Evolutionary conservation across 2,888 invertebrate species (phyloP).

Genomic region (Caenorhabditis becei): DNA sequence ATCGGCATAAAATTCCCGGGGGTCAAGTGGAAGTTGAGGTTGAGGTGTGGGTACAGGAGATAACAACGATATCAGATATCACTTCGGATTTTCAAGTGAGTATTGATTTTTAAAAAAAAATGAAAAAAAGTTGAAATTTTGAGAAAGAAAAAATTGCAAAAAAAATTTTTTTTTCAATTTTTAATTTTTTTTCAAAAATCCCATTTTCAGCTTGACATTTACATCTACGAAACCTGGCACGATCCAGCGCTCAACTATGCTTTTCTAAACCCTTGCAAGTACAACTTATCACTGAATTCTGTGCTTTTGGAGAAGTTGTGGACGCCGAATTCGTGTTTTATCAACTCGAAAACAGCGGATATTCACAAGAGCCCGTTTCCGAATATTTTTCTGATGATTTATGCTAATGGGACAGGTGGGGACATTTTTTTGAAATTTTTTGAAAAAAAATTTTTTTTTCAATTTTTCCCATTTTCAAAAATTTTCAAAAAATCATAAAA

Average conservation of each 20-base stretch:
- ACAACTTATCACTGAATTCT: constrained; percentile 80
- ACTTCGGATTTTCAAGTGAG: constrained; percentile 80
- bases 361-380: constrained; percentile 81
- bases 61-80: constrained; percentile 81
- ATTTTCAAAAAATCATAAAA: no score
- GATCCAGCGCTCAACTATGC: constrained; percentile 80
- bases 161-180: no score
- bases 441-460: no score
- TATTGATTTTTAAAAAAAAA: no score
- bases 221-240: constrained; percentile 81
- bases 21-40: constrained; percentile 78
- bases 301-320: constrained; percentile 71
- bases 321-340: constrained; percentile 80
- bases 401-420: constrained; percentile 80
- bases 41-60: constrained; percentile 81
- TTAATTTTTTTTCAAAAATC: constrained; percentile 37
- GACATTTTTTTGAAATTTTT: no score
- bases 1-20: constrained; percentile 81
- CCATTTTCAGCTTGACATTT: constrained; percentile 80
- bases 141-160: no score
- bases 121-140: no score
- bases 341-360: constrained; percentile 81
- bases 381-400: constrained; percentile 81
- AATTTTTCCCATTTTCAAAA: no score
- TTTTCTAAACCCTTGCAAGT: constrained; percentile 80